phyloP scores from a whole-genome alignment of 2,797 vertebrate species.

The Lerista edwardsae region DNA sequence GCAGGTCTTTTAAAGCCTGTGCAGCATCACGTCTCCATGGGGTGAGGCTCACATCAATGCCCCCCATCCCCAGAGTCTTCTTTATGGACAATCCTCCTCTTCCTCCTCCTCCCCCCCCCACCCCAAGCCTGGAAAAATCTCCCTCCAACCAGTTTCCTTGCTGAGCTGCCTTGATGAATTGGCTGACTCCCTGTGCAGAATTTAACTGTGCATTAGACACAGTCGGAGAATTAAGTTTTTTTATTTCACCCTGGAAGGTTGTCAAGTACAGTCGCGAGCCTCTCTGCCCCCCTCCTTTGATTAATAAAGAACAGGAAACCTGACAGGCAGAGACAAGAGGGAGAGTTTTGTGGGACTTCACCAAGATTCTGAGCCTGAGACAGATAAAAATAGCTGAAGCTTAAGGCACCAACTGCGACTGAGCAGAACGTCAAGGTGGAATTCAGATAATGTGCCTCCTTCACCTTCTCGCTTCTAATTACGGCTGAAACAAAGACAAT shows the following conservation, averaged over 20 bases:
- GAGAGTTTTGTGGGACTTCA: neutral
- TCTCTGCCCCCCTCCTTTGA: neutral
- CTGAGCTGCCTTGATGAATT: constrained; percentile 71
- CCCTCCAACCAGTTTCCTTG: constrained; percentile 69
- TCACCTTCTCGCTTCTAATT: neutral
- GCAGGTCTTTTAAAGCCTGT: too few species aligned
- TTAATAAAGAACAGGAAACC: constrained; percentile 55
- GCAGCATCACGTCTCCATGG: too few species aligned
- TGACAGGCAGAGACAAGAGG: constrained; percentile 53
- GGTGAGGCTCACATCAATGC: neutral
- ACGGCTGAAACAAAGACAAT: neutral
- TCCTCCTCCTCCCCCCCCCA: too few species aligned
- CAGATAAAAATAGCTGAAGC: constrained; percentile 21
- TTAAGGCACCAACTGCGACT: rapidly evolving
- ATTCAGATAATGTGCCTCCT: rapidly evolving
- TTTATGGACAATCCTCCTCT: neutral
- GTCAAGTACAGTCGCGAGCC: constrained; percentile 48
- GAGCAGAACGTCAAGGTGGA: rapidly evolving
- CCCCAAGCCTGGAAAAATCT: neutral
- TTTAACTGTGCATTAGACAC: constrained; percentile 67
- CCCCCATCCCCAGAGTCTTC: neutral
- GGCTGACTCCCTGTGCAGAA: constrained; percentile 70
- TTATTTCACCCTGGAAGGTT: constrained; percentile 65
- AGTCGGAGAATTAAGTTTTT: constrained; percentile 66
- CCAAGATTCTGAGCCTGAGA: neutral